Evolutionary conservation across 2,888 invertebrate genomes (phyloP).

Genomic region (Dynastes maya): DNA sequence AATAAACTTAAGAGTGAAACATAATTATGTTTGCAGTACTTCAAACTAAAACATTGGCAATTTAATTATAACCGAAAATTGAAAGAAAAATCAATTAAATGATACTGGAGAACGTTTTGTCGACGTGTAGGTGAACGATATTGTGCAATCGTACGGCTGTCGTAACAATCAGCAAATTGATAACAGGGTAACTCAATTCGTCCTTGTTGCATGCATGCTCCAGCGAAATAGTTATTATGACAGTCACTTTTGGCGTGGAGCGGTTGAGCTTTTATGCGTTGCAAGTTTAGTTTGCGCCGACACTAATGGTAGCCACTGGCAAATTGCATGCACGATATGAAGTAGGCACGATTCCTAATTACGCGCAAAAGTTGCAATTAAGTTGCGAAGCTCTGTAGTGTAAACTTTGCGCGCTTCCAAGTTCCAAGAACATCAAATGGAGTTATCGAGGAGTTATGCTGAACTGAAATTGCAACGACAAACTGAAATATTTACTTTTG

Average conservation of each 20-base stretch:
- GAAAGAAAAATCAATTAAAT: neutral
- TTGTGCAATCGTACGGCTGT: too few species aligned
- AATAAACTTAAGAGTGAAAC: too few species aligned
- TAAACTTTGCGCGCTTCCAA: too few species aligned
- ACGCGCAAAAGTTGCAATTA: neutral
- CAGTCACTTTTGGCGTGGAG: neutral
- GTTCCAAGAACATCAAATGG: neutral
- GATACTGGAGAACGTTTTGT: neutral
- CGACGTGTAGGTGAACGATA: neutral
- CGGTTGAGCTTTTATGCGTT: neutral
- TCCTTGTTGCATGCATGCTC: neutral
- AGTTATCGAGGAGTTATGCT: neutral
- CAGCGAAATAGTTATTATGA: conserved; percentile 1
- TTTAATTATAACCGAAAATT: neutral
- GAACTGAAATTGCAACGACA: too few species aligned
- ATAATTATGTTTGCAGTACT: too few species aligned
- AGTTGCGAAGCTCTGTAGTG: neutral
- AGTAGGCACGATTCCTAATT: neutral
- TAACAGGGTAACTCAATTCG: conserved; percentile 4
- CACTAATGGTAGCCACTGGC: neutral
- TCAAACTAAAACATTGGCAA: too few species aligned
- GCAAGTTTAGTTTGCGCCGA: neutral
- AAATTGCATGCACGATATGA: neutral
- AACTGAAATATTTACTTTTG: neutral
- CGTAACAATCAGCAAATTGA: conserved; percentile 4